These are phyloP conservation scores for Chaetops frenatus DNA, from an alignment of 2,113 vertebrate genomes.

Conservation along the genomic window DNA sequence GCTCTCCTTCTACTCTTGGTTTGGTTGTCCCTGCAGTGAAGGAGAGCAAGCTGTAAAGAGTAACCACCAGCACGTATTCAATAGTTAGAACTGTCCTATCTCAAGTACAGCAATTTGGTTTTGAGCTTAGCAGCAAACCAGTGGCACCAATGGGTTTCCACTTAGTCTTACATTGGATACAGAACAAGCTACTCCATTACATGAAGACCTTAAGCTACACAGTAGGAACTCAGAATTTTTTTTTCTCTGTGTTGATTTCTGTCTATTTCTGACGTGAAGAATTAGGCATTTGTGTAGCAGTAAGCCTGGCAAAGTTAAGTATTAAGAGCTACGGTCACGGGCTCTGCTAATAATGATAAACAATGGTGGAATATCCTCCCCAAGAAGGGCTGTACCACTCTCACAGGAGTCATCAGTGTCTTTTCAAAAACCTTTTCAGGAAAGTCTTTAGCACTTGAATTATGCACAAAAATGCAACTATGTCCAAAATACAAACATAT, in stretches of 20 bases:
- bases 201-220: background rate
- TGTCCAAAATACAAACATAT: background rate
- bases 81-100: fast-evolving
- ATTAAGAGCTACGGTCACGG: background rate
- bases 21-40: background rate
- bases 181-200: background rate
- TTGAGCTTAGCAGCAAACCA: background rate
- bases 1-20: background rate
- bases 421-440: background rate
- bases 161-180: too few relatives aligned
- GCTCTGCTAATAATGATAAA: background rate
- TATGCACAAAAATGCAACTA: background rate
- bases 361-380: background rate
- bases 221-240: background rate
- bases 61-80: background rate
- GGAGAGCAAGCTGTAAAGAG: background rate
- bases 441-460: background rate
- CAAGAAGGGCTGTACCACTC: background rate
- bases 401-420: background rate
- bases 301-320: background rate
- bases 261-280: background rate
- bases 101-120: background rate
- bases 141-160: background rate
- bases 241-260: background rate
- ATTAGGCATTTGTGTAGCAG: background rate